These are phyloP conservation scores for Falco columbarius DNA, from an alignment of 2,797 vertebrate genomes.

Conservation along the genomic window DNA sequence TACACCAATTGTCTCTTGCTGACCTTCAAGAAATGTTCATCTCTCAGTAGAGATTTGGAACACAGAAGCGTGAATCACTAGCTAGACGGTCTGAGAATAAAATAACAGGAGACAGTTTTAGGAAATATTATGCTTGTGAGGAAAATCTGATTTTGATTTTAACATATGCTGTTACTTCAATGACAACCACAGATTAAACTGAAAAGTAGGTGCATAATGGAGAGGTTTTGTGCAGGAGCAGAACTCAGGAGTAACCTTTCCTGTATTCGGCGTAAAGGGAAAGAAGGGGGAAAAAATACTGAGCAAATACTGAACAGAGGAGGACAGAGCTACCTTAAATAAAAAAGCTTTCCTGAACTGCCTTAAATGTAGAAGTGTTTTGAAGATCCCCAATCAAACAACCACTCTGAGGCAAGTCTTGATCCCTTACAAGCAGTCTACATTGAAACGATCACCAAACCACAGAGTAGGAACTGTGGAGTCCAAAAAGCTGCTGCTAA, in stretches of 20 bases:
- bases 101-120: background rate
- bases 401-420: background rate
- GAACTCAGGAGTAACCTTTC: background rate
- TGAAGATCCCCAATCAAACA: background rate
- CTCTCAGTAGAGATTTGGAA: background rate
- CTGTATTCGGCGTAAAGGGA: background rate
- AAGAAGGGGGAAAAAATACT: fast-evolving
- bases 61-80: background rate
- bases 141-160: background rate
- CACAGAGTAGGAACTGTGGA: background rate
- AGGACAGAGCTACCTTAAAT: background rate
- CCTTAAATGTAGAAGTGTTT: background rate
- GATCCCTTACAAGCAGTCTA: background rate
- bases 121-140: background rate
- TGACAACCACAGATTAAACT: background rate
- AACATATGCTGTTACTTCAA: background rate
- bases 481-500: background rate
- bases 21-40: background rate
- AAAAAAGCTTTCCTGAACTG: background rate
- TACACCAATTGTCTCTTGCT: background rate
- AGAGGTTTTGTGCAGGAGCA: background rate
- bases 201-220: background rate
- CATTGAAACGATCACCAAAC: background rate
- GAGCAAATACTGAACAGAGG: background rate
- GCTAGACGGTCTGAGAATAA: background rate